phyloP scores from a whole-genome alignment of 1,140 invertebrate species.

The Palaemon carinicauda region DNA sequence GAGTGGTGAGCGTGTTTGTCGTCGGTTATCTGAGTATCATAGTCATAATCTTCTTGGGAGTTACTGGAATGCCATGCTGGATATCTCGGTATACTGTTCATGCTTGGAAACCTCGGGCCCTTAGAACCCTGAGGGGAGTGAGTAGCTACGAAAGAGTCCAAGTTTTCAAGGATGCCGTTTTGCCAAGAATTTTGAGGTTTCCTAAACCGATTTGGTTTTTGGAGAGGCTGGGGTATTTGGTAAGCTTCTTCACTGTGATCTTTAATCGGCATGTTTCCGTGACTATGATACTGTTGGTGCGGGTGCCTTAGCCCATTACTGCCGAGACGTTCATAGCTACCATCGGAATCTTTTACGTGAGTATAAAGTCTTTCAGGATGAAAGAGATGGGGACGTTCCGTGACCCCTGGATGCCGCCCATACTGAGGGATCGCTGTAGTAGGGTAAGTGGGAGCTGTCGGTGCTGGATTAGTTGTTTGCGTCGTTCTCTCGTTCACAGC shows the following conservation, averaged over 20 bases:
- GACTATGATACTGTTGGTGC: background rate
- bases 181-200: background rate
- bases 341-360: background rate
- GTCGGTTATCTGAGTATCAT: no score
- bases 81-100: no score
- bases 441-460: background rate
- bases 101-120: no score
- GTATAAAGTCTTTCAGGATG: slow-evolving; percentile 18
- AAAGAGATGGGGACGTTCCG: slow-evolving; percentile 9
- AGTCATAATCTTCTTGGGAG: no score
- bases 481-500: background rate
- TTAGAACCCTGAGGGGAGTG: no score
- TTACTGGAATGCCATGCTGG: no score
- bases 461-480: background rate
- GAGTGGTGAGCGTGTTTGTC: no score
- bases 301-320: background rate
- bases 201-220: background rate
- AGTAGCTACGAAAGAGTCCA: no score
- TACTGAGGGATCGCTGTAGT: slow-evolving; percentile 17
- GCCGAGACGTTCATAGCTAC: background rate
- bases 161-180: no score
- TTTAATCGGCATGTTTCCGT: no score
- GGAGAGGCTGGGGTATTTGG: no score
- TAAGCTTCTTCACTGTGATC: no score
- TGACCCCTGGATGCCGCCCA: slow-evolving; percentile 15